These are phyloP conservation scores for Lanistes nyassanus DNA, from an alignment of 1,140 invertebrate species.

Conservation along the genomic window DNA sequence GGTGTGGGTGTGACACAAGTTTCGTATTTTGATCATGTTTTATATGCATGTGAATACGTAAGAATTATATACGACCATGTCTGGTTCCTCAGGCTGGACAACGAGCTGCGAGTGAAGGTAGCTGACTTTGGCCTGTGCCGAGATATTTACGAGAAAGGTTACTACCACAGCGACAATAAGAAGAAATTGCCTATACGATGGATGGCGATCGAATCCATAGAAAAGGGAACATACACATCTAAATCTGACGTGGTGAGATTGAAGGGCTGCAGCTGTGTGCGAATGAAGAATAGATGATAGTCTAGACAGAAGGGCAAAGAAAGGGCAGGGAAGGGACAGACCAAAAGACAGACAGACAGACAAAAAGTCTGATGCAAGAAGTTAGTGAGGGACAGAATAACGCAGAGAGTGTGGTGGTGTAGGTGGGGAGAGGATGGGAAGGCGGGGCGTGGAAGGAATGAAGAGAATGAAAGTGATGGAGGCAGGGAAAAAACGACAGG, in stretches of 20 bases:
- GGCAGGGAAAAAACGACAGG: not conserved
- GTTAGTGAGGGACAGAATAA: not conserved
- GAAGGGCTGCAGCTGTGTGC: not conserved
- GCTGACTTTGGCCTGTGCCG: conserved; percentile 72
- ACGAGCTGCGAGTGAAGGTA: conserved; percentile 65
- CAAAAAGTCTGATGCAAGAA: not conserved
- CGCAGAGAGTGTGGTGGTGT: not conserved
- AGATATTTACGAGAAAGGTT: conserved; percentile 68
- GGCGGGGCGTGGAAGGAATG: not conserved
- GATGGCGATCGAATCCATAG: conserved; percentile 67
- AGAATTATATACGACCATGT: not conserved
- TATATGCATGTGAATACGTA: not conserved
- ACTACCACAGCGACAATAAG: conserved; percentile 67
- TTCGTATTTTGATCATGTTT: not conserved
- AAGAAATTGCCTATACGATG: conserved; percentile 68
- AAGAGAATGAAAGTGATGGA: not conserved
- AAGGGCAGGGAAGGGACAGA: too few species aligned
- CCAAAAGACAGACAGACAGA: too few species aligned
- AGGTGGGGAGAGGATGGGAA: not conserved
- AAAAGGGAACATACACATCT: conserved; percentile 60
- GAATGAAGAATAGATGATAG: not conserved
- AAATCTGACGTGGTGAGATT: conserved; percentile 66
- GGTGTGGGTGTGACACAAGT: conserved; percentile 12
- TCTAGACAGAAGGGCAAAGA: too few species aligned
- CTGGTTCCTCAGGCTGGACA: conserved; percentile 62